These are phyloP conservation scores for Condylura cristata DNA, from an alignment of 2,113 vertebrate genomes.

Conservation along the genomic window DNA sequence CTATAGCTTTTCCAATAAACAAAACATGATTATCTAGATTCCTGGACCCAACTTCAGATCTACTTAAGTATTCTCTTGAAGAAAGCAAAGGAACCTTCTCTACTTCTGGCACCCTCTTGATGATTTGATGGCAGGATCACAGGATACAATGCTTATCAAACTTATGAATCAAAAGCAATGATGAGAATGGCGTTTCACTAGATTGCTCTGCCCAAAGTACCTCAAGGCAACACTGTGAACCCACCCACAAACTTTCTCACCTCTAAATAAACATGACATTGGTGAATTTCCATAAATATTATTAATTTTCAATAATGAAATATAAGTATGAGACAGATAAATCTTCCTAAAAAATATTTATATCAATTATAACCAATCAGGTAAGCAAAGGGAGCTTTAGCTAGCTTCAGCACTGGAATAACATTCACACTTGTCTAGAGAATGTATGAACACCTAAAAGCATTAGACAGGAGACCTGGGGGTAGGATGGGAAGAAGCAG, in stretches of 20 bases:
- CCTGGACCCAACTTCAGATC: background rate
- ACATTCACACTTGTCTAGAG: background rate
- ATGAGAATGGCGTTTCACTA: background rate
- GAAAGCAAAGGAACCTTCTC: background rate
- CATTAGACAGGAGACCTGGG: background rate
- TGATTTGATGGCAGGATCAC: background rate
- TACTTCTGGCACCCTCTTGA: background rate
- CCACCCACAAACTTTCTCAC: background rate
- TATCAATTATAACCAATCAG: background rate
- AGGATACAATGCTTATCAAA: background rate
- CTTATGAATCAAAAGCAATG: background rate
- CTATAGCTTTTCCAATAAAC: background rate
- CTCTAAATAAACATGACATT: background rate
- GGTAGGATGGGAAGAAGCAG: accelerated
- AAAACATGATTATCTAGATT: background rate
- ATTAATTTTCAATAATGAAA: background rate
- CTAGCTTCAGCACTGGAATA: background rate
- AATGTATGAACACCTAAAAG: background rate
- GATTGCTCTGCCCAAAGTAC: background rate
- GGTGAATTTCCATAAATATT: background rate
- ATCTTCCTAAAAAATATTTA: background rate
- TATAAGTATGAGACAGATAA: background rate
- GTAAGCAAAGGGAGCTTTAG: background rate
- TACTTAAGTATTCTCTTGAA: background rate
- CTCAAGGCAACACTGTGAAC: background rate